Evolutionary conservation across 1,140 invertebrate genomes (phyloP).

Genomic region (Goniozus legneri): DNA sequence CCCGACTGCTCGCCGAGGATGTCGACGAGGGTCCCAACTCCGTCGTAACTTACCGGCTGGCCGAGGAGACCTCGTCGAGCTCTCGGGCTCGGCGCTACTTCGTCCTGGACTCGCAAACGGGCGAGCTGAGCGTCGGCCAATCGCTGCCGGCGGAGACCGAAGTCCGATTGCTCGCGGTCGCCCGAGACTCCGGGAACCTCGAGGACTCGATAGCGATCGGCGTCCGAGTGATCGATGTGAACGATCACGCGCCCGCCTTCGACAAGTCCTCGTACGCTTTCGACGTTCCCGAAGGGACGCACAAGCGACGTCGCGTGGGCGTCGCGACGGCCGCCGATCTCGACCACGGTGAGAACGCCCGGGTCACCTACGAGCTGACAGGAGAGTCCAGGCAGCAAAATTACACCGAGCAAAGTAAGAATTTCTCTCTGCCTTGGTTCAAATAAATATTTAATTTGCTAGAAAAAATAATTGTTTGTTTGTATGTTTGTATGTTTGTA

Average conservation of each 20-base stretch:
- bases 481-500: too few species aligned
- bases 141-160: conserved; percentile 72
- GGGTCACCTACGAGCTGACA: conserved; percentile 69
- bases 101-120: conserved; percentile 67
- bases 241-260: conserved; percentile 82
- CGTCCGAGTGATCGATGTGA: conserved; percentile 73
- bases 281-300: conserved; percentile 74
- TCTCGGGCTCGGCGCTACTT: conserved; percentile 60
- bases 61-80: conserved; percentile 17
- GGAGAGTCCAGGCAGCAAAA: conserved; percentile 2
- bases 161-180: conserved; percentile 74
- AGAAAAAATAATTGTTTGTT: too few species aligned
- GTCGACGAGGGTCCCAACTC: conserved; percentile 74
- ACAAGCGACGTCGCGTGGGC: conserved; percentile 68
- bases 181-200: conserved; percentile 71
- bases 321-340: conserved; percentile 72
- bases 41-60: conserved; percentile 68
- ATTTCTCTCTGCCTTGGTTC: too few species aligned
- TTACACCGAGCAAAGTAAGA: neutral
- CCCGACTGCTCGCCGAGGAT: conserved; percentile 79
- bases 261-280: conserved; percentile 79
- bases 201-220: conserved; percentile 67
- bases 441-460: too few species aligned
- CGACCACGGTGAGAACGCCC: conserved; percentile 73
- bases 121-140: conserved; percentile 74